These are phyloP conservation scores for Setipinna tenuifilis DNA, from an alignment of 2,797 vertebrate species.

Conservation along the genomic window DNA sequence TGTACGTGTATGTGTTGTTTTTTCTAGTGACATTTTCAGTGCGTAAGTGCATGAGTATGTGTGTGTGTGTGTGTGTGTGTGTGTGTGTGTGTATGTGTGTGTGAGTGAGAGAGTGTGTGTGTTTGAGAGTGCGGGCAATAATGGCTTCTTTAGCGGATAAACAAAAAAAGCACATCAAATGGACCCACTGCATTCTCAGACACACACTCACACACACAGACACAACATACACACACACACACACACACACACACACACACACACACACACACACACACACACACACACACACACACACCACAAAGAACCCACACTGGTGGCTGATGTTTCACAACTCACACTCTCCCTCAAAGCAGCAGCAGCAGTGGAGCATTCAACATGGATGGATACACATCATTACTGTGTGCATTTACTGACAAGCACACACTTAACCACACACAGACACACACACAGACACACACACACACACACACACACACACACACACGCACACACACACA, in stretches of 20 bases:
- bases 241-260: not conserved
- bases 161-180: constrained; percentile 7
- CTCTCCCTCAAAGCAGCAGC: constrained; percentile 3
- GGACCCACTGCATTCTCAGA: constrained; percentile 11
- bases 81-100: no score
- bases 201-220: not conserved
- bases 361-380: constrained; percentile 4
- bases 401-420: not conserved
- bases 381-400: constrained; percentile 26
- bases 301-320: not conserved
- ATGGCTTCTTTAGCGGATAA: not conserved
- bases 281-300: no score
- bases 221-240: not conserved
- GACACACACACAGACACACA: constrained; percentile 33
- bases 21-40: no score
- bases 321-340: not conserved
- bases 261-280: not conserved
- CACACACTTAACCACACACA: constrained; percentile 28
- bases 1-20: no score
- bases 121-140: not conserved
- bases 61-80: no score
- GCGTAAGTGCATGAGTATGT: no score
- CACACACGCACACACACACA: constrained; percentile 30
- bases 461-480: constrained; percentile 39
- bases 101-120: not conserved